Base-by-base conservation (phyloP, 1,140 invertebrate genomes). In the Aphelinus atriplicis region DNA sequence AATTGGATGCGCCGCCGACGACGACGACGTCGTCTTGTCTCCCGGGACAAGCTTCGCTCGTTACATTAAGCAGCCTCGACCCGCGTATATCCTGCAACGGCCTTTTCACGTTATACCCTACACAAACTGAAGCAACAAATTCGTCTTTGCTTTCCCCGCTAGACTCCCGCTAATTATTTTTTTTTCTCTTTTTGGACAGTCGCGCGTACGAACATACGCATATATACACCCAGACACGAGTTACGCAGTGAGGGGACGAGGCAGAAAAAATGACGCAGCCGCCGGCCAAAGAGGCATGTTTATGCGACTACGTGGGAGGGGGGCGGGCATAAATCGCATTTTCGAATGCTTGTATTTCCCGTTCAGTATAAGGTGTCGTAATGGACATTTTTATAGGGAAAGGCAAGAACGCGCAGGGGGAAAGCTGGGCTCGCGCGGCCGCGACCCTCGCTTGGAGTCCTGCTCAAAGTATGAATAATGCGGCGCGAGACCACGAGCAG, bases 301-400 rank as follows among this genome's bases (percentile, higher is more conserved):
- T 63, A 63, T 47, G 61, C 61, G 26, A 26, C 26, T 26, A 26
- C 46, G 61, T 10, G 61, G 45, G 67, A 60, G 26, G 26, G 26
- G 26, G 26, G 26, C 7, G 43, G 45, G 10, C n/a, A 71, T 71
- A 71, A 71, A 71, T 46, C 51, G 50, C 50, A 53, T 70, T 70
- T 70, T 46, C 5, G 45, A 70, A 61, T 43, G 6, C 46, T 42
- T 45, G 57, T 63, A 63, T 55, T 63, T 71, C 63, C 45, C 60
- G 48, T 63, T 47, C 69, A 26, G 26, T 26, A 26, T 50, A 48
- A 26, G 45, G 45, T 61, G 47, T 67, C 47, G 51, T 74, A 67
- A 62, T 74, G 9, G 63, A 74, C 64, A 51, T 66, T 66, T 74
- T 74, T 67, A 67, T 74, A 55, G 72, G 67, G 61, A 42, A 45